phyloP scores from a whole-genome alignment of 2,888 invertebrate genomes.

The Mamestra brassicae region DNA sequence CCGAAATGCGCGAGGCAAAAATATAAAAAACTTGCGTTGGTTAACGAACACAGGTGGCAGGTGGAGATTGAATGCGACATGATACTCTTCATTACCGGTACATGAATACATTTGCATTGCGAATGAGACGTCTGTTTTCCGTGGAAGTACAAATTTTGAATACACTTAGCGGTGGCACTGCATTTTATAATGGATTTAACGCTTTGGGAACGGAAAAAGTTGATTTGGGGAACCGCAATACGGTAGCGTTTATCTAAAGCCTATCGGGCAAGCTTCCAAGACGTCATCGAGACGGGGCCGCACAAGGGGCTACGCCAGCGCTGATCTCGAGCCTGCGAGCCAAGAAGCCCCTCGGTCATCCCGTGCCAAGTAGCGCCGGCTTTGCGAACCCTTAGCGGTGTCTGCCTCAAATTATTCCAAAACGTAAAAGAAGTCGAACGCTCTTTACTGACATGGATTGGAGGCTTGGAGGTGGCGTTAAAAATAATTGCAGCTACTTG shows the following conservation, averaged over 20 bases:
- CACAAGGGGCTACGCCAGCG: slow-evolving; percentile 73
- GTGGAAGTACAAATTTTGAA: slow-evolving; percentile 49
- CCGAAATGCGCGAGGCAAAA: slow-evolving; percentile 59
- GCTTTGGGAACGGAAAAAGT: slow-evolving; percentile 48
- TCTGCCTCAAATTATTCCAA: slow-evolving; percentile 54
- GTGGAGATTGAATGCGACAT: slow-evolving; percentile 69
- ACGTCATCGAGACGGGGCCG: slow-evolving; percentile 75
- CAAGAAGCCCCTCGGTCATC: slow-evolving; percentile 77
- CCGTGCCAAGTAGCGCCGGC: slow-evolving; percentile 77
- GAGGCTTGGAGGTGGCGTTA: slow-evolving; percentile 10
- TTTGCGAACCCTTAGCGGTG: slow-evolving; percentile 58
- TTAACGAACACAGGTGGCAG: slow-evolving; percentile 66
- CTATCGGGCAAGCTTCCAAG: slow-evolving; percentile 87
- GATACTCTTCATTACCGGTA: slow-evolving; percentile 69
- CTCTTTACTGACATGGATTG: slow-evolving; percentile 35
- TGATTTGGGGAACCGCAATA: slow-evolving; percentile 74
- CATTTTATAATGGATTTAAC: slow-evolving; percentile 42
- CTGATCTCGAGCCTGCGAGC: slow-evolving; percentile 73
- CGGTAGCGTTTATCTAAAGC: slow-evolving; percentile 82
- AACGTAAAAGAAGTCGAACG: slow-evolving; percentile 39
- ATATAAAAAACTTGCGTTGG: slow-evolving; percentile 59
- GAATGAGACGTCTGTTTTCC: slow-evolving; percentile 63
- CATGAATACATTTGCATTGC: slow-evolving; percentile 71
- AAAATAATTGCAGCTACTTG: slow-evolving; percentile 29
- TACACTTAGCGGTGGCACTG: slow-evolving; percentile 39